Evolutionary conservation across 2,888 invertebrate genomes (phyloP), one percentile per base, ranked within the genome.

Genomic region (Phasia obesa): DNA sequence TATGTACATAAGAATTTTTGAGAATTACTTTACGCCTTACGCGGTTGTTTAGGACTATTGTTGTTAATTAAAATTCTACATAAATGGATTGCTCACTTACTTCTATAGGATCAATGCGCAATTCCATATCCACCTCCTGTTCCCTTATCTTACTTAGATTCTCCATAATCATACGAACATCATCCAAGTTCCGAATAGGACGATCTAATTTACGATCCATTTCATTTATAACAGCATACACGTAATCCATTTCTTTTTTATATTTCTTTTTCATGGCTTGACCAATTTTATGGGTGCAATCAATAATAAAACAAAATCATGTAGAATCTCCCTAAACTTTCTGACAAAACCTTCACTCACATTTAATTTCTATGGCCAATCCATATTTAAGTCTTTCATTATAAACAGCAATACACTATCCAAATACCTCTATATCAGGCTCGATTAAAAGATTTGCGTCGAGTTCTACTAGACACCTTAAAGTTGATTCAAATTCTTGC

Each of bases 51-150:
- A n/a, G n/a, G n/a, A n/a, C n/a, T n/a, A n/a, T n/a, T n/a, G n/a
- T n/a, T n/a, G n/a, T n/a, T n/a, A n/a, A n/a, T n/a, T n/a, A n/a
- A n/a, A n/a, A n/a, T n/a, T n/a, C n/a, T n/a, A n/a, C n/a, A 17
- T 27, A 19, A 62, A 47, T 17, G 7, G 7, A 25, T 15, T 27
- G 0, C 2, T n/a, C 11, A 35, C 21, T 81, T 89, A 95, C 96
- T 93, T 98, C 98, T 84, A 98, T 97, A 0, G 98, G 98, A 88
- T 96, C 97, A 79, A 99, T 98, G 88, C 94, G 95, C 62, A 98
- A 92, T 88, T 99, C 98, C 95, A 98, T 97, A 87, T 98, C 97
- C 19, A 98, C 97, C 92, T 99, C 98, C 89, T 97, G 97, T 86
- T 98, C 98, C 5, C 98, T 93, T 70, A 98, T 97, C 91, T 98